phyloP scores from a whole-genome alignment of 2,888 invertebrate genomes.

The Drosophila monieri region DNA sequence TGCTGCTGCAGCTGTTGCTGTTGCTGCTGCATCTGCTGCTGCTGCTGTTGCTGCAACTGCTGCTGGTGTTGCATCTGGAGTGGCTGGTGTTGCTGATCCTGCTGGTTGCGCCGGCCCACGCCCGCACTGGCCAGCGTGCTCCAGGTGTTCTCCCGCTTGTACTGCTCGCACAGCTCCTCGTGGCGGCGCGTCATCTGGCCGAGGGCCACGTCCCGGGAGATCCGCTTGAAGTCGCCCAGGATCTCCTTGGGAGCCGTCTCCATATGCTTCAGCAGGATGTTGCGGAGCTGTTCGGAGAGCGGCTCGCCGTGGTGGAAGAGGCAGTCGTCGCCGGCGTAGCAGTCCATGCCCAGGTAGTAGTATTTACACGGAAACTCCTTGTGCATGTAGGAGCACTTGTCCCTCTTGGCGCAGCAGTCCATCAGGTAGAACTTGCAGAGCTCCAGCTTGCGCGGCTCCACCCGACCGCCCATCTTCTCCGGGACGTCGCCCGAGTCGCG shows the following conservation, averaged over 20 bases:
- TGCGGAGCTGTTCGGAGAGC: slow-evolving; percentile 90
- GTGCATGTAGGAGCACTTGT: slow-evolving; percentile 98
- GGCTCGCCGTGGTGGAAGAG: slow-evolving; percentile 96
- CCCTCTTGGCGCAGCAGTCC: slow-evolving; percentile 97
- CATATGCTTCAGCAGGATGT: slow-evolving; percentile 89
- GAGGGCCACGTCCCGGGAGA: slow-evolving; percentile 90
- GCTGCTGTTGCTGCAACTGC: slow-evolving; percentile 42
- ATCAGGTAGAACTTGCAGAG: slow-evolving; percentile 98
- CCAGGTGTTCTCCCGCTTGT: slow-evolving; percentile 81
- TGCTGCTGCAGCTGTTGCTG: slow-evolving; percentile 43
- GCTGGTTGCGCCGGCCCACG: slow-evolving; percentile 42
- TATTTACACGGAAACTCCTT: slow-evolving; percentile 98
- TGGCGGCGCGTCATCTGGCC: slow-evolving; percentile 85
- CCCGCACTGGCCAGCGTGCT: slow-evolving; percentile 52
- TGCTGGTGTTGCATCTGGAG: slow-evolving; percentile 33
- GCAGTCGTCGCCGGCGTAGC: slow-evolving; percentile 92
- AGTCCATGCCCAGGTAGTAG: slow-evolving; percentile 96
- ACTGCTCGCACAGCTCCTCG: slow-evolving; percentile 84
- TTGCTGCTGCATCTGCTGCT: slow-evolving; percentile 20
- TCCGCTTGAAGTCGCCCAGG: slow-evolving; percentile 93
- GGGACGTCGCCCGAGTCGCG: slow-evolving; percentile 84
- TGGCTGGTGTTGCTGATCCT: slow-evolving; percentile 41
- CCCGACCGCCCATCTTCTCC: slow-evolving; percentile 84
- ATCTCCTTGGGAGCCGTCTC: slow-evolving; percentile 96
- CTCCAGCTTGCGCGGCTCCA: slow-evolving; percentile 95